Evolutionary conservation across 1,140 invertebrate genomes (phyloP).

Genomic region (Zaprionus lachaisei): DNA sequence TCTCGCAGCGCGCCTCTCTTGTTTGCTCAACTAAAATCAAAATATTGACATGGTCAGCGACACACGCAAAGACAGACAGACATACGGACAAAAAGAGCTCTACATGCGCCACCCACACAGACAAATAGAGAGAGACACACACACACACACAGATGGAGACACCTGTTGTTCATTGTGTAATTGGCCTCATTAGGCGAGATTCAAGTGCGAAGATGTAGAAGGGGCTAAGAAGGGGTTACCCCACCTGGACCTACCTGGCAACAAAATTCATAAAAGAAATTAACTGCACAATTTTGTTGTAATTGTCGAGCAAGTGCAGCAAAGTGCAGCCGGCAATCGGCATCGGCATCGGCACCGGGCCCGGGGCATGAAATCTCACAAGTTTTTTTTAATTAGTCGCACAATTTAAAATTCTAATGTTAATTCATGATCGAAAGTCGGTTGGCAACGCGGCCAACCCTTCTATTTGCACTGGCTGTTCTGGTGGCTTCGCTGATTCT

Average conservation of each 20-base stretch:
- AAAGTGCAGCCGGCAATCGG: constrained; percentile 18
- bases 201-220: constrained; percentile 9
- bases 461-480: constrained; percentile 33
- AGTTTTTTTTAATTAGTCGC: constrained; percentile 71
- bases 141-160: not conserved
- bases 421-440: constrained; percentile 81
- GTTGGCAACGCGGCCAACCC: constrained; percentile 38
- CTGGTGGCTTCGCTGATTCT: not conserved
- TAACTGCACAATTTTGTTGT: constrained; percentile 70
- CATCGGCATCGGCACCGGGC: constrained; percentile 11
- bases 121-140: not conserved
- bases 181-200: constrained; percentile 20
- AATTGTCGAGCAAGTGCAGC: constrained; percentile 57
- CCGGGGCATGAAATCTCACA: constrained; percentile 77
- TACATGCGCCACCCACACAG: constrained; percentile 12
- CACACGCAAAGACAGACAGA: not conserved
- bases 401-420: constrained; percentile 79
- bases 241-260: constrained; percentile 47
- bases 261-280: constrained; percentile 45
- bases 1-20: constrained; percentile 26
- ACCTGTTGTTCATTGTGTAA: constrained; percentile 10
- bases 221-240: constrained; percentile 2
- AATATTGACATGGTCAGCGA: constrained; percentile 64
- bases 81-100: constrained; percentile 12
- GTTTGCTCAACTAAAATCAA: constrained; percentile 73